A percentile compares a stretch with the other conserved stretches of the same genome.
Conservation (phyloP, 2,797 vertebrate genomes). For the Acanthiza pusilla region DNA sequence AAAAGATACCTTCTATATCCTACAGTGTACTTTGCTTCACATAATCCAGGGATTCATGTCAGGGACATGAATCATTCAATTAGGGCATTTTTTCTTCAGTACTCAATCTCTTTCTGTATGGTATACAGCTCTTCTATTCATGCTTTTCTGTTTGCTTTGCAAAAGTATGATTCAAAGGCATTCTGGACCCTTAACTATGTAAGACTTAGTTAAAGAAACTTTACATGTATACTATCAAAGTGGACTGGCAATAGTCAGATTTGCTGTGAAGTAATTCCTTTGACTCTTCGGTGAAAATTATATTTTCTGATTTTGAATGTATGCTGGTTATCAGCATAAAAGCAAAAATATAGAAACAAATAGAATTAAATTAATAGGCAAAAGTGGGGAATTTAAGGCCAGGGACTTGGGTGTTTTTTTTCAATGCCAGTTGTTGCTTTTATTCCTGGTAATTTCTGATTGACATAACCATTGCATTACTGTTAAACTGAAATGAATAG, state of each 20-base stretch:
- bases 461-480: background rate
- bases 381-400: conserved; percentile 2
- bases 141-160: background rate
- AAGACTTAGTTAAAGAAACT: background rate
- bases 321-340: background rate
- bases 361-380: background rate
- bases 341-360: background rate
- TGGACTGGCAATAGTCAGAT: background rate
- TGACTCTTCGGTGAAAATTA: background rate
- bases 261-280: background rate
- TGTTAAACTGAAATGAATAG: conserved; percentile 4
- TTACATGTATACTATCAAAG: background rate
- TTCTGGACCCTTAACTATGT: background rate
- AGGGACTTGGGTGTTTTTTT: background rate
- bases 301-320: background rate
- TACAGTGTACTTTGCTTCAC: background rate
- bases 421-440: conserved; percentile 9
- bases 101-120: background rate
- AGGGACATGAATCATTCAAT: background rate
- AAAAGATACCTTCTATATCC: background rate
- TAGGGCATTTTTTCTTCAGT: background rate
- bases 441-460: conserved; percentile 44
- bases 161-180: background rate
- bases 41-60: background rate
- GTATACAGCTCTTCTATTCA: background rate